Percentiles rank a stretch among this genome's conserved stretches.
Conservation (phyloP, 1,140 invertebrate genomes). For the Drosophila insularis region DNA sequence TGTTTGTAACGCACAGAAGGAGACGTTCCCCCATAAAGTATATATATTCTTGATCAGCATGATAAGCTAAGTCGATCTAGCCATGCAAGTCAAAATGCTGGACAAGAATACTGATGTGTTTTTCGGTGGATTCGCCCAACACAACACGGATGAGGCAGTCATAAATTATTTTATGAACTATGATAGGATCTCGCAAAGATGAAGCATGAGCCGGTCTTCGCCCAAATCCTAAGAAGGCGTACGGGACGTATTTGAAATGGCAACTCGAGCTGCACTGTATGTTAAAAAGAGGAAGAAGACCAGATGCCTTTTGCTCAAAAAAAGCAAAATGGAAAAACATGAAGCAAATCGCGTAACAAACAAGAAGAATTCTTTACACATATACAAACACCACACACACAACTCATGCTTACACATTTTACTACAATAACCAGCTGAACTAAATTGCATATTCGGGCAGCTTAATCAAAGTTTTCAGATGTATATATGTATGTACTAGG, state of each 20-base stretch:
- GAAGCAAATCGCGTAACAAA: constrained; percentile 17
- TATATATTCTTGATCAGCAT: too few relatives aligned
- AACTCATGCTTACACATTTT: constrained; percentile 54
- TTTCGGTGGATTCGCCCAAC: constrained; percentile 97
- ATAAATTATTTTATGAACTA: not conserved
- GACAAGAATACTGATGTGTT: constrained; percentile 99
- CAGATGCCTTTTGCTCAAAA: constrained; percentile 91
- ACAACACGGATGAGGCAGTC: constrained; percentile 89
- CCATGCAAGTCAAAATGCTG: too few relatives aligned
- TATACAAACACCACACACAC: constrained; percentile 58
- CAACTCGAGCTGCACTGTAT: constrained; percentile 98
- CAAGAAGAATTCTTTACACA: constrained; percentile 62
- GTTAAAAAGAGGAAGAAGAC: constrained; percentile 96
- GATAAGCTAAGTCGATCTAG: too few relatives aligned
- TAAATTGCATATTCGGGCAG: constrained; percentile 28
- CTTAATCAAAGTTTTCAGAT: constrained; percentile 39
- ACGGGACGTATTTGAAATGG: constrained; percentile 99
- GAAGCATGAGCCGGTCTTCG: constrained; percentile 99
- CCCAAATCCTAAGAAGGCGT: constrained; percentile 99
- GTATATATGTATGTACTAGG: too few relatives aligned
- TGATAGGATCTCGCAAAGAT: constrained; percentile 94
- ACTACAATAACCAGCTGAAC: constrained; percentile 67
- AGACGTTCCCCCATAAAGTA: too few relatives aligned
- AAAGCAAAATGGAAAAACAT: constrained; percentile 67
- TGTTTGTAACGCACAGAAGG: too few relatives aligned